Conservation (phyloP, 2,113 vertebrate species). For the Xenopus borealis region DNA sequence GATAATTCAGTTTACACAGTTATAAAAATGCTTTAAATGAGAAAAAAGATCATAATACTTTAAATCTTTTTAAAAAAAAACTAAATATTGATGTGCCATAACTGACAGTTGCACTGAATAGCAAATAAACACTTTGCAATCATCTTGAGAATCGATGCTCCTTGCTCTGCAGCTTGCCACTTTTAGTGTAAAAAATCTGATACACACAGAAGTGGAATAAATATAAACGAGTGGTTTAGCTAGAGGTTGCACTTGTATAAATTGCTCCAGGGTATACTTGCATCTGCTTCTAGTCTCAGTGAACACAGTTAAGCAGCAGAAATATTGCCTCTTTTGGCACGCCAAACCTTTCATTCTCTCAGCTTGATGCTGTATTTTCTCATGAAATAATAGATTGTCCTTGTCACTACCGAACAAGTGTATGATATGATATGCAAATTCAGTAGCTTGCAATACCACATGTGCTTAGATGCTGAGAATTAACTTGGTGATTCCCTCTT, state of each 20-base stretch:
- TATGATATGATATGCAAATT: slow-evolving; percentile 12
- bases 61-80: too few relatives aligned
- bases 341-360: slow-evolving; percentile 36
- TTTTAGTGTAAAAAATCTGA: slow-evolving; percentile 6
- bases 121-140: too few relatives aligned
- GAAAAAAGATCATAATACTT: too few relatives aligned
- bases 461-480: not conserved
- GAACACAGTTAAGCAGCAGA: slow-evolving; percentile 24
- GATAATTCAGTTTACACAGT: not conserved
- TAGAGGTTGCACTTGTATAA: slow-evolving; percentile 38
- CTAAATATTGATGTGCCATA: too few relatives aligned
- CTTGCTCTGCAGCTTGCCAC: slow-evolving; percentile 5
- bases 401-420: slow-evolving; percentile 12
- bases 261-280: slow-evolving; percentile 38
- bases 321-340: slow-evolving; percentile 35
- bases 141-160: not conserved
- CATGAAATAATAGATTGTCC: slow-evolving; percentile 19
- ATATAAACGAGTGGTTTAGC: slow-evolving; percentile 26
- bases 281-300: slow-evolving; percentile 32
- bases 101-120: too few relatives aligned
- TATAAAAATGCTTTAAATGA: not conserved
- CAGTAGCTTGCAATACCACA: slow-evolving; percentile 2
- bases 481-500: not conserved
- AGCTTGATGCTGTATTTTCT: slow-evolving; percentile 28
- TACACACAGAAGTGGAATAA: slow-evolving; percentile 7